Evolutionary conservation across 92 coral and sea anemone species (phyloP), one percentile per base, ranked within the genome.

Genomic region (Isaurus tuberculatus): DNA sequence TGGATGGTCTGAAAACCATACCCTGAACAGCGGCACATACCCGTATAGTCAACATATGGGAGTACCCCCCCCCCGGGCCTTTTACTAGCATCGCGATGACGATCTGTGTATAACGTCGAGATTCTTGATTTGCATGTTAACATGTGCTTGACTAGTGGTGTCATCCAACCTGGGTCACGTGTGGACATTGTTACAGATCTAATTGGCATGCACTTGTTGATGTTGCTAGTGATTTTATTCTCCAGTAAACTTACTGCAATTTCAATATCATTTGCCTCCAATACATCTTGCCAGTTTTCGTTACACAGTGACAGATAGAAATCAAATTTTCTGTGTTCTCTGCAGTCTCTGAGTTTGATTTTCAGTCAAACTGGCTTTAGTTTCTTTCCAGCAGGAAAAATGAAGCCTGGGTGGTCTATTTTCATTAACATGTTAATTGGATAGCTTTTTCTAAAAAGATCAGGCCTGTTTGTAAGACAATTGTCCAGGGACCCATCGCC

Each of bases 141-240:
- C 89, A 89, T 84, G 16, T 44, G 30, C 49, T 85, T 89, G 13
- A 85, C 64, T 4, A 89, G 83, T 22, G 65, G 86, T 51, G 83
- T 40, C 85, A 88, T 84, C 92, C 88, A 84, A 43, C 58, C 43
- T 26, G 92, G 92, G 60, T 84, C 86, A 11, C 92, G 67, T 17
- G 92, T 36, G 20, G 92, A 88, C 79, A 78, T 57, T 15, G 81
- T 36, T 28, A 86, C 88, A 37, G 73, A 72, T 69, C 74, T 64
- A 2, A 72, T 26, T 7, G 90, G 93, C 73, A 88, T 22, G 70
- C 88, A 88, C 63, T 58, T 65, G 74, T 88, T 51, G 60, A 51
- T 36, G 42, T 36, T 36, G 42, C 8, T 36, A 36, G 42, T 36
- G 42, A 36, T 36, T 33, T 53, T 83, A 9, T 40, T 40, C 46